Evolutionary conservation across 1,140 invertebrate genomes (phyloP).

Genomic region (Drosophila gunungcola): DNA sequence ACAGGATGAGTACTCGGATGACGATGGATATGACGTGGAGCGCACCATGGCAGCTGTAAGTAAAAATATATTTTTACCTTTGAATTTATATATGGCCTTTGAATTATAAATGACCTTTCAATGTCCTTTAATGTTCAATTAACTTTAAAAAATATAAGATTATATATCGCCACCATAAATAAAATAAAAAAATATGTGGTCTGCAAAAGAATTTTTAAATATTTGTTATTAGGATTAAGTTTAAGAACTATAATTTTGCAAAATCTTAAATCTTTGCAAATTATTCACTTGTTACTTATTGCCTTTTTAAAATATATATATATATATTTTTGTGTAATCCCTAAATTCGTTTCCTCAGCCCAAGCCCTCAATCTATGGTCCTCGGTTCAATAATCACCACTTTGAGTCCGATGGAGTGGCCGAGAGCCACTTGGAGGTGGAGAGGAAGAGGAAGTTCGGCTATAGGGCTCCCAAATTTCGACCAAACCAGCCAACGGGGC

Average conservation of each 20-base stretch:
- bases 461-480: conserved; percentile 22
- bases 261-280: too few species aligned
- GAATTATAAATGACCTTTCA: too few species aligned
- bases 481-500: conserved; percentile 2
- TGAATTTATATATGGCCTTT: too few species aligned
- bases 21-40: conserved; percentile 18
- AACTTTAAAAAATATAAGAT: too few species aligned
- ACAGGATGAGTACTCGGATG: conserved; percentile 4
- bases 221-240: too few species aligned
- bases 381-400: conserved; percentile 16
- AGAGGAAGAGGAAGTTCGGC: conserved; percentile 16
- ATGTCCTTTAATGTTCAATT: too few species aligned
- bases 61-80: not conserved
- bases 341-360: not conserved
- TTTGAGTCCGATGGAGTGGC: conserved; percentile 11
- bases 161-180: too few species aligned
- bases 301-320: too few species aligned
- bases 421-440: conserved; percentile 20
- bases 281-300: too few species aligned
- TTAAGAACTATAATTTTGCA: too few species aligned
- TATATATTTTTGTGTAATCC: not conserved
- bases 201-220: too few species aligned
- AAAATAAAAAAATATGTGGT: too few species aligned
- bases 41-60: conserved; percentile 13
- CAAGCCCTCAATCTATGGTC: conserved; percentile 17